Evolutionary conservation across 2,797 vertebrate genomes (phyloP).

Genomic region (Aldrovandia affinis): DNA sequence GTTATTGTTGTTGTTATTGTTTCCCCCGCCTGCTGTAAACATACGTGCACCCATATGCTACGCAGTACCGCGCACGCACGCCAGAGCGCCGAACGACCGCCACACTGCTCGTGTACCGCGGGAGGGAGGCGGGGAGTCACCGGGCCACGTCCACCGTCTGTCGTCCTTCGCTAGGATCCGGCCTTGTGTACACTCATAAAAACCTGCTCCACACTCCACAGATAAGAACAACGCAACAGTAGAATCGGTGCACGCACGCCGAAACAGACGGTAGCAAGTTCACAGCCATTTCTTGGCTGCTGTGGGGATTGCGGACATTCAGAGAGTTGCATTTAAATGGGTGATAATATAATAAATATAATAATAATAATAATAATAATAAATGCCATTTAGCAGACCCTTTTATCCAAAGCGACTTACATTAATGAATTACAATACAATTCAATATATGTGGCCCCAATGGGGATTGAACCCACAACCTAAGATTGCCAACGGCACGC

Average conservation of each 20-base stretch:
- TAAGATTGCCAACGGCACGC: too few relatives aligned
- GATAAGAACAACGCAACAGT: not conserved
- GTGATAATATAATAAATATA: too few relatives aligned
- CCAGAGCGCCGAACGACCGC: not conserved
- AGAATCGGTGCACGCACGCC: not conserved
- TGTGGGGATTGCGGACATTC: not conserved
- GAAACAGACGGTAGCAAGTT: not conserved
- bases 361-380: too few relatives aligned
- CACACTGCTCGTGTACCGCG: not conserved
- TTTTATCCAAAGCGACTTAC: too few relatives aligned
- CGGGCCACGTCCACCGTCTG: not conserved
- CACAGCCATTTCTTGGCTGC: not conserved
- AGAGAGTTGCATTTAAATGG: not conserved
- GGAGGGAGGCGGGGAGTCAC: not conserved
- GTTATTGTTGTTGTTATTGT: slow-evolving; percentile 26
- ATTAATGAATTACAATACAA: too few relatives aligned
- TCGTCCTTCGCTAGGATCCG: not conserved
- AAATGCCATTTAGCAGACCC: too few relatives aligned
- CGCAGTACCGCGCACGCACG: not conserved
- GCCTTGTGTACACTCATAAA: not conserved
- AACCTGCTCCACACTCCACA: not conserved
- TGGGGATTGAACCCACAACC: too few relatives aligned
- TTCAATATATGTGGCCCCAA: too few relatives aligned
- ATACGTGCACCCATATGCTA: slow-evolving; percentile 47
- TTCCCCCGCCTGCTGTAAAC: slow-evolving; percentile 34